Conservation (phyloP, 2,888 invertebrate species). For the Holacanthella duospinosa region DNA sequence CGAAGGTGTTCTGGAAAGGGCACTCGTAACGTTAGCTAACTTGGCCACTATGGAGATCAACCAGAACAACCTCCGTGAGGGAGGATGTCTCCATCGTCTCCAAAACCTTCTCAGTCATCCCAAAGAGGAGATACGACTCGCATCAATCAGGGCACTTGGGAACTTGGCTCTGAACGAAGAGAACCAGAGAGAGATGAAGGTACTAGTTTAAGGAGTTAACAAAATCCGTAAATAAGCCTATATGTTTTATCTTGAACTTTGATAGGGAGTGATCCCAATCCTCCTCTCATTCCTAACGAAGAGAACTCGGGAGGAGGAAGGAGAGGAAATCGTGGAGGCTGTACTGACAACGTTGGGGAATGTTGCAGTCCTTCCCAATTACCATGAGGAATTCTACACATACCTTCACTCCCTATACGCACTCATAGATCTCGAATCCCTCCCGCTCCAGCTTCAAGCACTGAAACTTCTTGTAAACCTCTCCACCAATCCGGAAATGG, state of each 20-base stretch:
- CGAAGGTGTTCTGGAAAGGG: conserved; percentile 42
- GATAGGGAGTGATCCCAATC: conserved; percentile 45
- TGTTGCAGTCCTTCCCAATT: conserved; percentile 40
- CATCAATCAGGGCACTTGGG: conserved; percentile 45
- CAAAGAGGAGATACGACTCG: conserved; percentile 42
- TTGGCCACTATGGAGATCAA: conserved; percentile 35
- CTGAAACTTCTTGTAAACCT: conserved; percentile 51
- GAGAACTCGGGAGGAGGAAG: conserved; percentile 33
- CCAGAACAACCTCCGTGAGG: conserved; percentile 46
- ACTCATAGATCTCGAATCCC: conserved; percentile 43
- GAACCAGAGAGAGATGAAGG: conserved; percentile 47
- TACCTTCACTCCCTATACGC: conserved; percentile 45
- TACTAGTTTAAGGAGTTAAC: conserved; percentile 27
- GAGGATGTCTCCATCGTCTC: conserved; percentile 45
- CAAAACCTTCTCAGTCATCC: conserved; percentile 43
- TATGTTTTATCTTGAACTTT: not conserved
- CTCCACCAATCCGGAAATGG: conserved; percentile 50
- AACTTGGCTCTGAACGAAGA: conserved; percentile 48
- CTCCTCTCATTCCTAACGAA: conserved; percentile 43
- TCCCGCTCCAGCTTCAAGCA: conserved; percentile 45
- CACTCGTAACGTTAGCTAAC: conserved; percentile 33
- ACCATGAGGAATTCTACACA: conserved; percentile 46
- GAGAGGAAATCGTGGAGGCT: conserved; percentile 43
- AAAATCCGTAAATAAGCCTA: not conserved
- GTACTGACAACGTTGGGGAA: conserved; percentile 49